Base-by-base conservation (phyloP, 2,888 invertebrate genomes). In the Apodemia zela region DNA sequence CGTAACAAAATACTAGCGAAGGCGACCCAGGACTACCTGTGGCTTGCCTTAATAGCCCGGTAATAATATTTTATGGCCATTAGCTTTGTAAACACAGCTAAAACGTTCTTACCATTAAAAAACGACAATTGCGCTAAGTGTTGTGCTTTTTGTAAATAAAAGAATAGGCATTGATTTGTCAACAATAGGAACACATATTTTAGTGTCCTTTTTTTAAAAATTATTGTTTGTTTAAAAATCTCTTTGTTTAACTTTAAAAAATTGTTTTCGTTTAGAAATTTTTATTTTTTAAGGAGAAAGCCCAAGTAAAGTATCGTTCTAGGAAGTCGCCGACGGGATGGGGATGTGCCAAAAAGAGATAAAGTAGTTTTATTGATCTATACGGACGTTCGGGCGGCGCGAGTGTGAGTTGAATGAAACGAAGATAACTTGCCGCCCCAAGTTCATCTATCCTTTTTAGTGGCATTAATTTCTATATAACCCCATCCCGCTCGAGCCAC, bases 311-410 rank as follows among this genome's bases (percentile, higher is more conserved):
- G 87, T 84, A 83, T 85, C 85, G 79, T 88, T 88, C 84, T 83
- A 86, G 87, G 89, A 90, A 90, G 86, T 85, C 82, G 81, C 77
- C 83, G 83, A 84, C 85, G 85, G 85, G 84, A 87, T 85, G 87
- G 88, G 92, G 89, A 92, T 90, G 91, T 92, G 92, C 92, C 92
- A 92, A 92, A 92, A 92, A 92, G 92, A 92, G 91, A 92, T 92
- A 92, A 92, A 92, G 92, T 92, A 92, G 92, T 92, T 92, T 92
- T 92, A 92, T 92, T 92, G 92, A 92, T 92, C 92, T 91, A 91
- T 87, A 90, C 90, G 89, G 90, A 91, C 90, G 87, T 89, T 89
- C 87, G 84, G 85, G 87, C 76, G 81, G 85, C 81, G 86, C 87
- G 85, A 89, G 90, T 91, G 89, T 88, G 90, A 89, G 91, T 90